phyloP scores from a whole-genome alignment of 2,113 vertebrate species.

The Tupaia chinensis region DNA sequence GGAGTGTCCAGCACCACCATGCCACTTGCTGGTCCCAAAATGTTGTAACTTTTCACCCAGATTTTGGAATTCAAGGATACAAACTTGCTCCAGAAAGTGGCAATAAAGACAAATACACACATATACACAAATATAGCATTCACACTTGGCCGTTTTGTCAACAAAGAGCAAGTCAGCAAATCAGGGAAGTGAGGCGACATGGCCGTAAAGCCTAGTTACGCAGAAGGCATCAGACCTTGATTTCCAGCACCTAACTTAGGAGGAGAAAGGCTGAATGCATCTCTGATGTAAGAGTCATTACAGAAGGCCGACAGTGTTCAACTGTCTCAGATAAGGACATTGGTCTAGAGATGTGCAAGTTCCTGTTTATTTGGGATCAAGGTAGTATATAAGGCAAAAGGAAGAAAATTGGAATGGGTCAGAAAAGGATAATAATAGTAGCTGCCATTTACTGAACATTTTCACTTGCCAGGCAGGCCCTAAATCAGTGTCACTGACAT shows the following conservation, averaged over 20 bases:
- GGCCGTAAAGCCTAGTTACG: background rate
- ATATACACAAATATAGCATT: background rate
- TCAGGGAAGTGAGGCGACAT: background rate
- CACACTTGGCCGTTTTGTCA: background rate
- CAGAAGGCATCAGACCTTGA: background rate
- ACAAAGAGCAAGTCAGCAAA: background rate
- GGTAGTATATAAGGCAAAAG: constrained; percentile 21
- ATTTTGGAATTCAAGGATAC: background rate
- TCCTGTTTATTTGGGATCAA: constrained; percentile 12
- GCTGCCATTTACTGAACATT: background rate
- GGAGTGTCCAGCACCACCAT: too few relatives aligned
- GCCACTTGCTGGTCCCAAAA: too few relatives aligned
- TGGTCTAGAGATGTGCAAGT: background rate
- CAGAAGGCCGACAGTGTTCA: background rate
- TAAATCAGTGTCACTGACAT: background rate
- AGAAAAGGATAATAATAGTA: constrained; percentile 21
- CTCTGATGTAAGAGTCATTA: background rate
- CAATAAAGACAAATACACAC: background rate
- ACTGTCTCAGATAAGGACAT: background rate
- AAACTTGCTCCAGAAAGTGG: background rate
- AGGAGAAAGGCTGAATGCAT: background rate
- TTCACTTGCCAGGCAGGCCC: background rate
- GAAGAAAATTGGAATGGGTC: constrained; percentile 28
- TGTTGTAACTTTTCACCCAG: rapidly evolving
- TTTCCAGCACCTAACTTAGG: background rate